phyloP scores from a whole-genome alignment of 2,113 vertebrate species.

The Stigmatopora argus region DNA sequence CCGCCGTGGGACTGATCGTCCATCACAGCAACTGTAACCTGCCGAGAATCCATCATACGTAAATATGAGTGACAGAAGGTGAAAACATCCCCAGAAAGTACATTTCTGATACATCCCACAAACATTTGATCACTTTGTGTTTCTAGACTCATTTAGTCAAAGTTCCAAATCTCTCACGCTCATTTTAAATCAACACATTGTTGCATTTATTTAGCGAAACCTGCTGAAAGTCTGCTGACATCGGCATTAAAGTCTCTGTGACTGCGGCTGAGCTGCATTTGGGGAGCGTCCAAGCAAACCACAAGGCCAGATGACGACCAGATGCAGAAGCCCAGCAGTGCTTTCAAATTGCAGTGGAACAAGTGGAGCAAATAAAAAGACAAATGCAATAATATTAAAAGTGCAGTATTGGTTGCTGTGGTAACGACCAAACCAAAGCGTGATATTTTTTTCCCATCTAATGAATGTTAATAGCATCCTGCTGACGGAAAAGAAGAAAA shows the following conservation, averaged over 20 bases:
- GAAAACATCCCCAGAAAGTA: neutral
- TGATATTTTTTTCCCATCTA: neutral
- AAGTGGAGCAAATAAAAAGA: conserved; percentile 4
- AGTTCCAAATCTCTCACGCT: neutral
- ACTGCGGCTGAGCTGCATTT: conserved; percentile 41
- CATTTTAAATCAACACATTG: neutral
- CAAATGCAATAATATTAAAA: neutral
- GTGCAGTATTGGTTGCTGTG: conserved; percentile 8
- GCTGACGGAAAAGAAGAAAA: neutral
- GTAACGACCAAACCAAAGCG: conserved; percentile 2
- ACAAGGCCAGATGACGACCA: conserved; percentile 58
- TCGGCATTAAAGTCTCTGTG: conserved; percentile 25
- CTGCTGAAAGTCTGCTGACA: conserved; percentile 13
- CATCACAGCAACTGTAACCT: conserved; percentile 68
- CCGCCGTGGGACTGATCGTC: conserved; percentile 77
- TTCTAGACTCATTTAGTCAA: neutral
- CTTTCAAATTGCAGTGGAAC: neutral
- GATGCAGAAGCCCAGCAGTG: conserved; percentile 35
- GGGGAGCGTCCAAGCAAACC: conserved; percentile 48
- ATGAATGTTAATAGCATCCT: neutral
- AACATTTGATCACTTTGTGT: neutral
- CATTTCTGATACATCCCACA: neutral
- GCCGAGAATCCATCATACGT: conserved; percentile 8
- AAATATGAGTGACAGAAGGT: neutral
- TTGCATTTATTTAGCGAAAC: conserved; percentile 13